Percentiles rank a stretch among this genome's conserved stretches.
These are phyloP conservation scores for Caenorhabditis afra DNA, from an alignment of 2,888 invertebrate species.

Conservation along the genomic window DNA sequence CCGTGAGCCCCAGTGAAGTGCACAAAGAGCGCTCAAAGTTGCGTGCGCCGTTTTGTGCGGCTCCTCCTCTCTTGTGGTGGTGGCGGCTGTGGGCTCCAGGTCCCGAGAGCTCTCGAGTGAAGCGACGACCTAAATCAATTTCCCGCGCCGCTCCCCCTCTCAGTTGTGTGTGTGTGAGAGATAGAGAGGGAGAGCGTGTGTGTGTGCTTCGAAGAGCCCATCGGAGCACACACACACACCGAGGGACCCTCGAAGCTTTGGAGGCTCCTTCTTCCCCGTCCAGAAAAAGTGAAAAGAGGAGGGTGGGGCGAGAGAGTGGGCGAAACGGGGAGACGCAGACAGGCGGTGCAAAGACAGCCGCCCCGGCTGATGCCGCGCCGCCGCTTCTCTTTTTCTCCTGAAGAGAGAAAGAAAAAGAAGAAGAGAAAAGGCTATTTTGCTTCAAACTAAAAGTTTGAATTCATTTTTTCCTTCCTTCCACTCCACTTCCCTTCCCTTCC, in stretches of 20 bases:
- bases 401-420: too few species aligned
- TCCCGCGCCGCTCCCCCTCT: constrained; percentile 51
- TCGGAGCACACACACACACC: too few species aligned
- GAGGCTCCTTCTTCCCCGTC: too few species aligned
- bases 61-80: constrained; percentile 44
- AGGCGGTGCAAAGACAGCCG: constrained; percentile 1
- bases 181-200: too few species aligned
- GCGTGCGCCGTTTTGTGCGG: constrained; percentile 18
- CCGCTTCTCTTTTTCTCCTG: too few species aligned
- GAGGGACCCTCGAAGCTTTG: too few species aligned
- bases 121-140: constrained; percentile 57
- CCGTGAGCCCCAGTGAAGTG: constrained; percentile 13
- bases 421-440: constrained; percentile 33
- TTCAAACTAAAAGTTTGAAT: constrained; percentile 56
- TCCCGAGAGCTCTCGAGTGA: constrained; percentile 4
- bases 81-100: too few species aligned
- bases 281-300: too few species aligned
- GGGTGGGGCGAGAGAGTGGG: constrained; percentile 5
- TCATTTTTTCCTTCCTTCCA: constrained; percentile 44
- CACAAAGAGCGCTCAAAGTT: constrained; percentile 42
- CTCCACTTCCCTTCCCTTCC: constrained; percentile 24
- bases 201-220: too few species aligned
- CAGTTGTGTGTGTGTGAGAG: constrained; percentile 16
- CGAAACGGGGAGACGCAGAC: constrained; percentile 38
- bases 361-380: constrained; percentile 43